phyloP scores from a whole-genome alignment of 2,113 vertebrate species.

The Anthoscopus minutus region DNA sequence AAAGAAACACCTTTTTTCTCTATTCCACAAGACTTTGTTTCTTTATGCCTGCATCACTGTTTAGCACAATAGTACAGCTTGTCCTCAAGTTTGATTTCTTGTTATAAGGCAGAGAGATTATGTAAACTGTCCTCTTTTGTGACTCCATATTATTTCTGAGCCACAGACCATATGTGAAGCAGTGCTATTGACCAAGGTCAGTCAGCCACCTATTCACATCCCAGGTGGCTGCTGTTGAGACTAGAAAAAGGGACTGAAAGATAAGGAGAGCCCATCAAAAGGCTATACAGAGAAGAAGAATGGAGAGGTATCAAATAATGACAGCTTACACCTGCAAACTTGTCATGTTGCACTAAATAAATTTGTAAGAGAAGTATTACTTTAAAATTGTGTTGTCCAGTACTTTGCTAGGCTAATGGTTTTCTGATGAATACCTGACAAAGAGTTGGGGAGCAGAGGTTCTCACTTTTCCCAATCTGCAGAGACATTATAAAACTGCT shows the following conservation, averaged over 20 bases:
- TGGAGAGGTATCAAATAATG: not conserved
- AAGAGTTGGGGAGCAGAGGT: not conserved
- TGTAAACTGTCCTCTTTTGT: not conserved
- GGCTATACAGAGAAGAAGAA: not conserved
- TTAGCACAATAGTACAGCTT: not conserved
- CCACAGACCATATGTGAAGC: not conserved
- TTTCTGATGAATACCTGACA: not conserved
- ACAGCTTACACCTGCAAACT: not conserved
- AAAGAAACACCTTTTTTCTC: not conserved
- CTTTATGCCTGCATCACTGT: not conserved
- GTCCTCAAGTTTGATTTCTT: not conserved
- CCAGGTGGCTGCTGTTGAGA: not conserved
- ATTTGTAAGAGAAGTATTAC: not conserved
- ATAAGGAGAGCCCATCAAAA: not conserved
- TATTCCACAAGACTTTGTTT: not conserved
- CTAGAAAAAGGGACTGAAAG: conserved; percentile 1
- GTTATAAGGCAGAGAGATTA: not conserved
- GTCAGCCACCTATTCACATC: not conserved
- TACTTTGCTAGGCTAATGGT: not conserved
- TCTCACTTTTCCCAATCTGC: not conserved
- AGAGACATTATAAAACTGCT: not conserved
- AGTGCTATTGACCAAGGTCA: not conserved
- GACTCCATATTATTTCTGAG: not conserved
- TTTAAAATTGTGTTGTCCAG: not conserved
- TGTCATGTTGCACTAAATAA: not conserved